Base-by-base conservation (phyloP, 2,113 vertebrate genomes). In the Cynopterus brachyotis region DNA sequence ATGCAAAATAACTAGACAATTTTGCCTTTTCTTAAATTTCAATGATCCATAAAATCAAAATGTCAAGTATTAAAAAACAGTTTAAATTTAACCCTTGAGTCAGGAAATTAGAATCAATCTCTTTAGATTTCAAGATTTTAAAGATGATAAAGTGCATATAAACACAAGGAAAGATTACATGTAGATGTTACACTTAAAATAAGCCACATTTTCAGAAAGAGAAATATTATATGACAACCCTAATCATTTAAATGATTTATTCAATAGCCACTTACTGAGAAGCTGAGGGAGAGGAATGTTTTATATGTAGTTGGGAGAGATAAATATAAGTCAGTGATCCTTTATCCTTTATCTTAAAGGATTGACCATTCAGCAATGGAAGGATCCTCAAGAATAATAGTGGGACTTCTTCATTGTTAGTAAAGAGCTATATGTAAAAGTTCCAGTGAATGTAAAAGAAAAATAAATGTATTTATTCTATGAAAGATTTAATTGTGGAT, bases 31-130 rank as follows among this genome's bases (percentile, higher is more conserved):
- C 35, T 64, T 66, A 84, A 92, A 4, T 26, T 82, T 47, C 88
- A 92, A 59, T 69, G 83, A 79, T 59, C 45, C 70, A 88, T 66
- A 17, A 83, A 86, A 72, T 92, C 86, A 79, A 96, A 83, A 78
- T 80, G 10, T 76, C 22, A 95, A 67, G n/a, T 57, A 79, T 83
- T 91, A 79, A 93, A 62, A 70, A 69, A n/a, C 7, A 66, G 42
- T 60, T 59, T 87, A 80, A 94, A 85, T 73, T 85, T 35, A 92
- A 73, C 40, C 4, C 73, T 75, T 76, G n/a, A 67, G 9, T 45
- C 47, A 80, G 45, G 28, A 96, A 92, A 83, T 64, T 32, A 89
- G 95, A 94, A 81, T 12, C 30, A 40, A 84, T 73, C 6, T 78
- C 37, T 81, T 92, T 78, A 32, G n/a, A 83, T 75, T 84, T 96